phyloP scores from a whole-genome alignment of 1,140 invertebrate species.

The Phocides pigmalion region DNA sequence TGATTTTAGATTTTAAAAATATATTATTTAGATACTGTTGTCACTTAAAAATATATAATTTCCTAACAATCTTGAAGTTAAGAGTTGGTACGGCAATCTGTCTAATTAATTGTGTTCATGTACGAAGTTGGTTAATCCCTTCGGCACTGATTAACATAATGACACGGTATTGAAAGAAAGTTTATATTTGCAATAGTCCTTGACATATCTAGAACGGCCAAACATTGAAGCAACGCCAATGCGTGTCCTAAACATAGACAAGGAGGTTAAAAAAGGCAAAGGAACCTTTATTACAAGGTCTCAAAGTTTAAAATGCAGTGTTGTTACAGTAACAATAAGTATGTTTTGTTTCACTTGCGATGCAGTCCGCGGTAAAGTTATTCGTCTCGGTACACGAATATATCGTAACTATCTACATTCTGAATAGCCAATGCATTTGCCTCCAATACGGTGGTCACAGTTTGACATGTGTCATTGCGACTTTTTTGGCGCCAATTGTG shows the following conservation, averaged over 20 bases:
- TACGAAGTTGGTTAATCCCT: constrained; percentile 20
- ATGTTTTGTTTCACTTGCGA: constrained; percentile 54
- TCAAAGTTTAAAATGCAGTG: constrained; percentile 36
- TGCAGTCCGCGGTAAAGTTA: constrained; percentile 61
- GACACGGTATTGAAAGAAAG: constrained; percentile 55
- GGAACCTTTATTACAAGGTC: constrained; percentile 8
- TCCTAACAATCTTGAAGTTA: too few relatives aligned
- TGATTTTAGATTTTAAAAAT: too few relatives aligned
- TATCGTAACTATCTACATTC: constrained; percentile 59
- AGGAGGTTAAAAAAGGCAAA: constrained; percentile 12
- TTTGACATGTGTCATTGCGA: constrained; percentile 57
- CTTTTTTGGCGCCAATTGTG: constrained; percentile 42
- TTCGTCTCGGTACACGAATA: constrained; percentile 59
- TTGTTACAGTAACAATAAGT: constrained; percentile 15
- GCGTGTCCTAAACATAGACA: constrained; percentile 41
- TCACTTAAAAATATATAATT: too few relatives aligned
- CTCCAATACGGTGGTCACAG: constrained; percentile 41
- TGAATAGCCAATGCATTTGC: constrained; percentile 64
- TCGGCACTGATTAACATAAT: background rate
- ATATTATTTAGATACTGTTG: too few relatives aligned
- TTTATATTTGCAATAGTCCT: constrained; percentile 69
- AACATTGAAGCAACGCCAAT: constrained; percentile 57
- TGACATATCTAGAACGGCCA: constrained; percentile 71
- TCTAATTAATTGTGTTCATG: background rate
- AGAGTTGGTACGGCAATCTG: background rate